Evolutionary conservation across 2,888 invertebrate genomes (phyloP), one percentile per base, ranked within the genome.

Genomic region (Catotricha subobsoleta): DNA sequence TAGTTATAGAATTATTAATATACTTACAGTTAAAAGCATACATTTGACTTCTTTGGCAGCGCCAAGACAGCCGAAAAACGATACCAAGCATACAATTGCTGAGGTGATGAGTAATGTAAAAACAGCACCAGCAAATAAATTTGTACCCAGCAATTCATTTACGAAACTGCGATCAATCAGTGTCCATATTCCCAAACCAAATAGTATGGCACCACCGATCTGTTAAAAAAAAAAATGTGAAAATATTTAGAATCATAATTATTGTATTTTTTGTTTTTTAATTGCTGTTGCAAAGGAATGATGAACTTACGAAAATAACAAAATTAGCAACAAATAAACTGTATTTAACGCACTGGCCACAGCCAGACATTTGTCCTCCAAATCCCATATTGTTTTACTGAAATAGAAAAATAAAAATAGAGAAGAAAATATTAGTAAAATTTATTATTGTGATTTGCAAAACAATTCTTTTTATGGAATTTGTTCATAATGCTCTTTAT

Each of bases 31-130:
- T 43, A 91, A 71, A 37, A 94, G 72, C 76, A 94, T 80, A 62
- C 91, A 92, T 62, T 87, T 82, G 55, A 91, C 80, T 69, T 94
- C 92, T 58, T 81, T 84, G 35, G 84, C 77, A n/a, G 92, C 88
- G 34, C 92, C 94, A 54, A 87, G 72, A 62, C 91, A 92, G 43
- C 94, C 94, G 46, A 94, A 73, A 60, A 91, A 79, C 9, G 92
- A 81, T 41, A 92, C 72, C 46, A 91, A 55, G 52, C 84, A 75
- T 45, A 88, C 76, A 45, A 84, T 67, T 25, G 78, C 72, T 6
- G 92, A 91, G 44, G 83, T 81, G 18, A 76, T 77, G 39, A 90
- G 74, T 46, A 92, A 68, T 44, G 90, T 80, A 53, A 78, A 83
- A 30, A 90, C 78, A 0, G 90, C 79, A 20, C 86, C 88, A 39